These are phyloP conservation scores for Tribolium freemani DNA, from an alignment of 2,888 invertebrate genomes.

Conservation along the genomic window DNA sequence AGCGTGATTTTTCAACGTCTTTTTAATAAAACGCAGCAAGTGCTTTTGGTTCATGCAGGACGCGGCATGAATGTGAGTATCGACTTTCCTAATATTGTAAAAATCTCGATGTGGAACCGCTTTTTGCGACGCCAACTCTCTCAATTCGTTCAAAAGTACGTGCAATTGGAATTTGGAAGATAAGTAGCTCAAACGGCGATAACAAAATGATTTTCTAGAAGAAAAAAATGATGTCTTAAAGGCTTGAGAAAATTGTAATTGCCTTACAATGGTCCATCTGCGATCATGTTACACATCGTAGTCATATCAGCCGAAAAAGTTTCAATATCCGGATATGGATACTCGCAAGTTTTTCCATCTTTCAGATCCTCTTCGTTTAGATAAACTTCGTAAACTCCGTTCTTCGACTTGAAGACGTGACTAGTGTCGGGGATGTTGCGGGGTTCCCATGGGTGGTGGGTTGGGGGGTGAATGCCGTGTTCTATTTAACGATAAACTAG, in stretches of 20 bases:
- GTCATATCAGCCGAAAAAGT: constrained; percentile 92
- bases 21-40: constrained; percentile 97
- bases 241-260: constrained; percentile 50
- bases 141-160: constrained; percentile 93
- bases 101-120: constrained; percentile 98
- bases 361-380: constrained; percentile 72
- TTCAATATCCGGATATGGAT: constrained; percentile 82
- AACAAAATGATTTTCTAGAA: constrained; percentile 96
- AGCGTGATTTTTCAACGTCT: constrained; percentile 91
- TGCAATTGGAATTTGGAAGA: constrained; percentile 98
- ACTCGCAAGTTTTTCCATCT: constrained; percentile 75
- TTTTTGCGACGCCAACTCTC: constrained; percentile 97
- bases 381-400: constrained; percentile 89
- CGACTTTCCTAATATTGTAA: constrained; percentile 98
- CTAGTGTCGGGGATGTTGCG: constrained; percentile 79
- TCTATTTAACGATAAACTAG: constrained; percentile 70
- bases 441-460: constrained; percentile 88
- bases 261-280: constrained; percentile 95
- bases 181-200: constrained; percentile 94
- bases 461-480: constrained; percentile 92
- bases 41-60: constrained; percentile 99
- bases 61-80: constrained; percentile 99
- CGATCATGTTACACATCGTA: constrained; percentile 93
- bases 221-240: constrained; percentile 62
- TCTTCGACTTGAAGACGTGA: constrained; percentile 79